phyloP scores from a whole-genome alignment of 2,888 invertebrate species.

The Hirtodrosophila alboralis region DNA sequence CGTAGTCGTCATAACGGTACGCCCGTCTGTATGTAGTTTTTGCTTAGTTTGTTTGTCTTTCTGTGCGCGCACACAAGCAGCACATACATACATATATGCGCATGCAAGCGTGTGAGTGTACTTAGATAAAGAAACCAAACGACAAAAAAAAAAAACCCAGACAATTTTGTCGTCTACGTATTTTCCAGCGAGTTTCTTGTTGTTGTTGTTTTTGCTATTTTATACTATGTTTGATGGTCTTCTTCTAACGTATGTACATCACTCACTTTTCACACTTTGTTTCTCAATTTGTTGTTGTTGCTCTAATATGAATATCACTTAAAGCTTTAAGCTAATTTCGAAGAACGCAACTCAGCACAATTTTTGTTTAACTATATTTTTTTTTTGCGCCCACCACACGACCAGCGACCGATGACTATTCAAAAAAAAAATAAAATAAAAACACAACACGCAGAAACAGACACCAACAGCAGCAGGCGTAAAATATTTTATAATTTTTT shows the following conservation, averaged over 20 bases:
- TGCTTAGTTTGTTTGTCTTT: slow-evolving; percentile 15
- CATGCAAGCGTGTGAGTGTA: too few species aligned
- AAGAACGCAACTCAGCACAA: slow-evolving; percentile 39
- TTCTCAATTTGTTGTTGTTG: slow-evolving; percentile 28
- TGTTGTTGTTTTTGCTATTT: slow-evolving; percentile 2
- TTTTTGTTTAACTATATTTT: slow-evolving; percentile 25
- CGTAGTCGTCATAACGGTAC: slow-evolving; percentile 41
- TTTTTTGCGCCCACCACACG: slow-evolving; percentile 51
- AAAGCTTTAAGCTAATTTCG: slow-evolving; percentile 46
- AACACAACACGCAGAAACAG: slow-evolving; percentile 30
- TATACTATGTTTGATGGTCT: slow-evolving; percentile 6
- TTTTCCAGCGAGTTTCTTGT: slow-evolving; percentile 17
- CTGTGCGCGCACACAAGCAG: neutral
- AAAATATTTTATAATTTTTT: slow-evolving; percentile 49
- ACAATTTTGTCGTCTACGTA: slow-evolving; percentile 15
- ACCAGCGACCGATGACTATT: slow-evolving; percentile 49
- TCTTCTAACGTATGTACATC: slow-evolving; percentile 37
- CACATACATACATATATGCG: neutral
- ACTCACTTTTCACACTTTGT: slow-evolving; percentile 51
- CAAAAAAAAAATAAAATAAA: slow-evolving; percentile 20
- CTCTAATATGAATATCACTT: slow-evolving; percentile 47
- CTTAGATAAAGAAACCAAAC: slow-evolving; percentile 42
- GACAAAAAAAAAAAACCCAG: slow-evolving; percentile 25
- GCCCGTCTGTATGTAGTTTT: slow-evolving; percentile 14
- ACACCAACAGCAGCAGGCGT: slow-evolving; percentile 47